phyloP scores from a whole-genome alignment of 2,797 vertebrate species.

The Gallinago solitaria region DNA sequence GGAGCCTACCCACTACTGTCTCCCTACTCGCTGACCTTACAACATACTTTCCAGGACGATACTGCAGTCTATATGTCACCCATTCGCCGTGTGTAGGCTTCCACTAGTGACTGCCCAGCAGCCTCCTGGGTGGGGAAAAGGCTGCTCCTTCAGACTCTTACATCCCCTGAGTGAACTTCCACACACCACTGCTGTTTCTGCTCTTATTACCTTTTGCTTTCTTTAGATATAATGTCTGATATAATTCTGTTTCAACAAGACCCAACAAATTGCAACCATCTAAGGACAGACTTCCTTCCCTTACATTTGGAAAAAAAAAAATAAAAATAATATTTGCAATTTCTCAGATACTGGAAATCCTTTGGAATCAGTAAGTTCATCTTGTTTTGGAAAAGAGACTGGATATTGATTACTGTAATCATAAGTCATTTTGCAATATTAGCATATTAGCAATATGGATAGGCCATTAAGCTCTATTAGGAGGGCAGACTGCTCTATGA shows the following conservation, averaged over 20 bases:
- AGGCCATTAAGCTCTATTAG: neutral
- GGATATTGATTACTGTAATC: neutral
- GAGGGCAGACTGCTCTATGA: neutral
- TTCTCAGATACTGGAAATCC: neutral
- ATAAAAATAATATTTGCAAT: neutral
- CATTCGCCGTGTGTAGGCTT: neutral
- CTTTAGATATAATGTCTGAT: neutral
- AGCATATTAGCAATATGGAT: neutral
- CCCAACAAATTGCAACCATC: neutral
- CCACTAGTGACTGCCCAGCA: neutral
- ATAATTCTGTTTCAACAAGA: neutral
- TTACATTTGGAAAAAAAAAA: neutral
- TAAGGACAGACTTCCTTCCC: neutral
- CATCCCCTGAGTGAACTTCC: neutral
- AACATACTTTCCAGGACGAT: neutral
- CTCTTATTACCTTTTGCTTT: neutral
- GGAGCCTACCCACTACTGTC: neutral
- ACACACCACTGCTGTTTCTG: neutral
- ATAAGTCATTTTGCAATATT: neutral
- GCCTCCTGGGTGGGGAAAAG: neutral
- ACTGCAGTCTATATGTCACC: neutral
- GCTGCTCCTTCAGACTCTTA: neutral
- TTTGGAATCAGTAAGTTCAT: neutral
- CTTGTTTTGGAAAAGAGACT: neutral
- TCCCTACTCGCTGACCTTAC: neutral